Base-by-base conservation (phyloP, 1,140 invertebrate species). In the Drosophila tropicalis region DNA sequence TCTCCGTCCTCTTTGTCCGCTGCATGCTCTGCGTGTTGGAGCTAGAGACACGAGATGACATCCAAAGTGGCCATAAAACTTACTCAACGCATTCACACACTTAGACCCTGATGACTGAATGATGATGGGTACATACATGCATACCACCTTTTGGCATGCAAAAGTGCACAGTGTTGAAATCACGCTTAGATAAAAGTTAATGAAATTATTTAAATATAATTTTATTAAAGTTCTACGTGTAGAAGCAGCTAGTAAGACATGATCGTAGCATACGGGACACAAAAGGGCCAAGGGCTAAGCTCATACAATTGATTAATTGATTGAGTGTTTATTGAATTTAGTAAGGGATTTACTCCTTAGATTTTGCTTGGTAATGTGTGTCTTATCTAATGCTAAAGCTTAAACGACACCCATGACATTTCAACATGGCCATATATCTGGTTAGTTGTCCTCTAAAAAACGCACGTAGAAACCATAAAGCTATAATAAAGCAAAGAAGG, bases 401-500 rank as follows among this genome's bases (percentile, higher is more conserved):
- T 39, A 7, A 44, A 25, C 19, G 12, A 13, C 36, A 32, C 17
- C 56, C 62, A 76, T 74, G 73, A 40, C 74, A 34, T 63, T 62
- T 57, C 29, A 29, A 6, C 25, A 36, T 65, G 47, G 13, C 19
- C 3, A 19, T 40, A 47, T 10, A 41, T 76, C 56, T 40, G 32
- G 15, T 55, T 55, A 19, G 62, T 7, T 15, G n/a, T 32, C 10
- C 60, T 40, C 34, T 71, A 67, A 71, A 19, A 62, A 67, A 76
- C 67, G 61, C 82, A 86, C 82, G 83, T 86, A 83, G 63, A 73
- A 67, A 47, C 72, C 82, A 74, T 87, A 83, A 86, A 87, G 73
- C 69, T 82, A 67, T 87, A 76, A 87, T 86, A 87, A 79, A 83
- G 79, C 76, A 73, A 58, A 55, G 17, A 55, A 70, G 73, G 41